Evolutionary conservation across 2,113 vertebrate species (phyloP).

Genomic region (Nycticebus coucang): DNA sequence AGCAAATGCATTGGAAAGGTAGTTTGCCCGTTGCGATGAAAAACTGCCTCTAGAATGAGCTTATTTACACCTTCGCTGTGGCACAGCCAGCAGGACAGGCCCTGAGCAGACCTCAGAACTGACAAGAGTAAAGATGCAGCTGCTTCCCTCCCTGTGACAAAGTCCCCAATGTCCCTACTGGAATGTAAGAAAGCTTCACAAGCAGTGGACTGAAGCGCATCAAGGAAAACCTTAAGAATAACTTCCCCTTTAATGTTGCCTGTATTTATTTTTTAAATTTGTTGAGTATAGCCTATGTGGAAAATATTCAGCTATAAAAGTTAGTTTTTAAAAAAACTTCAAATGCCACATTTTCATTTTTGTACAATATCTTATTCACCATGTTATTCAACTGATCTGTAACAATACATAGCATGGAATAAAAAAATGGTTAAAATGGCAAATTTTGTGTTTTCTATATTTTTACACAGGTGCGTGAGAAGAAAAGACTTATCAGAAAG

Average conservation of each 20-base stretch:
- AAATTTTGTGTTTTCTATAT: no score
- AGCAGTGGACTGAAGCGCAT: background rate
- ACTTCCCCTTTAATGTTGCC: no score
- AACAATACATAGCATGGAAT: no score
- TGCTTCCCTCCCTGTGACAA: background rate
- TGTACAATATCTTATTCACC: no score
- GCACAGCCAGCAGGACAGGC: no score
- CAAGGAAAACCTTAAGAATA: background rate
- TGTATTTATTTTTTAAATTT: no score
- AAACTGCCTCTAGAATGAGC: background rate
- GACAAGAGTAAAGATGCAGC: background rate
- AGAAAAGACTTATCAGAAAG: background rate
- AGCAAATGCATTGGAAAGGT: background rate
- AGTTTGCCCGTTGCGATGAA: background rate
- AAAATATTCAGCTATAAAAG: no score
- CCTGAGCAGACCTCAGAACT: background rate
- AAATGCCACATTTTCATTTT: no score
- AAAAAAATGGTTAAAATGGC: background rate
- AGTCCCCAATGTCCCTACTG: background rate
- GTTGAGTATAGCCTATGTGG: no score
- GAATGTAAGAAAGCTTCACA: background rate
- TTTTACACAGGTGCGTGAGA: background rate
- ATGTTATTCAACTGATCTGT: no score
- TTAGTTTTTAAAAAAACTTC: no score
- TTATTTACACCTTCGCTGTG: background rate